A percentile compares a stretch with the other conserved stretches of the same genome.
These are phyloP conservation scores for Apis florea DNA, from an alignment of 1,140 invertebrate genomes.

Conservation along the genomic window DNA sequence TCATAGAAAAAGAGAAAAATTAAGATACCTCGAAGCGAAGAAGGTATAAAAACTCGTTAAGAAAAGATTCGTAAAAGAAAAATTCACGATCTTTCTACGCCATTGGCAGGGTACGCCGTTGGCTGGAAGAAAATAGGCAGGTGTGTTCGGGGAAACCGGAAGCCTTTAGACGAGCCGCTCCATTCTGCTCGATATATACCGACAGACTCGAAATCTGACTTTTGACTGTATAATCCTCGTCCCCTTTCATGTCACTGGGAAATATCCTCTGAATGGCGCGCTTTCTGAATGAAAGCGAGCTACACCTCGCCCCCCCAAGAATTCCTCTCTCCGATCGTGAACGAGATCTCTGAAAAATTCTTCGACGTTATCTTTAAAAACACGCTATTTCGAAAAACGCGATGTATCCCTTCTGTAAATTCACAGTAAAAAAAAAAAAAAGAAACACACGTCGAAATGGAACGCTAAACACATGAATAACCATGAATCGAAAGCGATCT, in stretches of 20 bases:
- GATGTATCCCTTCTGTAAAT: no score
- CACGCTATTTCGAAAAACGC: no score
- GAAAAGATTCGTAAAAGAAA: no score
- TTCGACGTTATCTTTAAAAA: no score
- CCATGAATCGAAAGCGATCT: no score
- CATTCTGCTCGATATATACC: conserved; percentile 76
- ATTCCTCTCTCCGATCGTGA: not conserved
- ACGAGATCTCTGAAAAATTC: not conserved
- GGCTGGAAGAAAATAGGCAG: conserved; percentile 67
- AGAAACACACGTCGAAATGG: no score
- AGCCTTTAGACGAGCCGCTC: conserved; percentile 75
- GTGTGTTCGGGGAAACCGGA: conserved; percentile 79
- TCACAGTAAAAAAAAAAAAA: no score
- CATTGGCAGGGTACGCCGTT: conserved; percentile 12
- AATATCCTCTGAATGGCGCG: conserved; percentile 44
- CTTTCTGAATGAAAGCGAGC: conserved; percentile 13
- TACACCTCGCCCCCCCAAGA: not conserved
- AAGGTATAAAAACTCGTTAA: no score
- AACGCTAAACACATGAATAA: no score
- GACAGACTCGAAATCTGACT: conserved; percentile 80
- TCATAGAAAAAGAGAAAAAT: no score
- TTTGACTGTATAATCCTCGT: conserved; percentile 79
- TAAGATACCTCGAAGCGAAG: no score
- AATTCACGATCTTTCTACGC: not conserved
- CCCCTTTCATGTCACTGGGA: conserved; percentile 71